Percentiles rank a stretch among this genome's conserved stretches.
phyloP scores from a whole-genome alignment of 2,888 invertebrate genomes.

The Tetropium fuscum region DNA sequence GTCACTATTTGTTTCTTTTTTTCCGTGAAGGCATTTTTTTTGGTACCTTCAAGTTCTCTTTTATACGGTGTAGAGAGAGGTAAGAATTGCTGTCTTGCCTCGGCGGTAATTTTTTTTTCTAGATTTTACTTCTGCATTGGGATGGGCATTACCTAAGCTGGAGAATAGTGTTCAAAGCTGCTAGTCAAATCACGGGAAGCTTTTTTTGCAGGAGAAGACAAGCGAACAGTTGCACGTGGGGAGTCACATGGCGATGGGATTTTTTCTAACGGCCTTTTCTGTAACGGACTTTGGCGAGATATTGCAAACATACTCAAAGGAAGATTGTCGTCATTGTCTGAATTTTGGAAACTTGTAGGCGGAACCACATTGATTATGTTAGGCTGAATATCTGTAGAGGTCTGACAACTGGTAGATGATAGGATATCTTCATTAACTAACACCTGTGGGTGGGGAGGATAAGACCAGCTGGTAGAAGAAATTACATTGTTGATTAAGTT shows the following conservation, averaged over 20 bases:
- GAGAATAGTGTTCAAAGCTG: neutral
- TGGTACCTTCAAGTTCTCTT: too few species aligned
- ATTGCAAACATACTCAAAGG: neutral
- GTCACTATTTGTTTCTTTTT: too few species aligned
- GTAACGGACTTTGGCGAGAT: neutral
- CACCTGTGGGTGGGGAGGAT: neutral
- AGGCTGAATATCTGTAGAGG: neutral
- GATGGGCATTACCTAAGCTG: neutral
- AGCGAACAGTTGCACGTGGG: neutral
- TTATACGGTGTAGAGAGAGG: too few species aligned
- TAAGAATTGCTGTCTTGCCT: slow-evolving; percentile 22
- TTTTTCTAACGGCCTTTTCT: neutral
- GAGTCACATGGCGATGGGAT: neutral
- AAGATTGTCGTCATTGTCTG: neutral
- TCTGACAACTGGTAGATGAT: neutral
- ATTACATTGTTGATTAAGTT: neutral
- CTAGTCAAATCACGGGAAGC: slow-evolving; percentile 1
- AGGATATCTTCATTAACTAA: neutral
- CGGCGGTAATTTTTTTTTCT: neutral
- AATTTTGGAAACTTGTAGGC: neutral
- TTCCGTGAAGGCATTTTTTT: too few species aligned
- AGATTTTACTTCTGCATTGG: neutral
- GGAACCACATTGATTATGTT: neutral
- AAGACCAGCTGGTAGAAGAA: neutral
- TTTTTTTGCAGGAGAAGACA: neutral